Evolutionary conservation across 2,888 invertebrate species (phyloP), one percentile per base, ranked within the genome.

Genomic region (Eustalomyia histrio): DNA sequence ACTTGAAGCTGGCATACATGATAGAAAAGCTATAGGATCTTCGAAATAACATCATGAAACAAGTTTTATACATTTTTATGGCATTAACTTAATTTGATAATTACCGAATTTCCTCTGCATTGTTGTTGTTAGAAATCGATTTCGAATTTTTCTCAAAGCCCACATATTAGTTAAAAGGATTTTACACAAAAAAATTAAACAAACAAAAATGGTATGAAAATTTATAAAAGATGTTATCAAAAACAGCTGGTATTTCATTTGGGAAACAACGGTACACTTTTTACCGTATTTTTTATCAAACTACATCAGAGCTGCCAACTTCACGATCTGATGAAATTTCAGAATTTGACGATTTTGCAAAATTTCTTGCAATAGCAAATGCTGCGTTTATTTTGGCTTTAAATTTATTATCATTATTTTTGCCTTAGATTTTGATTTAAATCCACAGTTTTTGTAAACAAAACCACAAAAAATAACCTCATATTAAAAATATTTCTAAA

Each of bases 1-100:
- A 12, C 39, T 71, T 9, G 64, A 39, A 8, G 58, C 43, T 10
- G 47, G 60, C 3, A 47, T 60, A 53, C 55, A 50, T 14, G 16
- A 10, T 14, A 17, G 5, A 7, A 16, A 50, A 14, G 18, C 16
- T 14, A 16, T 4, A 7, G 52, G 18, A 14, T 29, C 57, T 39
- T 2, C 9, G 14, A 2, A 10, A 35, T 39, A 39, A 39, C n/a
- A n/a, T 39, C 0, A 39, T 29, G 1, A 39, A 39, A 39, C 8
- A 12, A 6, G 12, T 39, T 12, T 39, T 39, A 39, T 12, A 39
- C 39, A 39, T 21, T 4, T 35, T 35, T 35, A 35, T 7, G 35
- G 7, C 35, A 12, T 39, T 2, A 39, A 39, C 4, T 39, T 3
- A 39, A 39, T 39, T 39, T 14, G 2, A 39, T 14, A 39, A 39